phyloP scores from a whole-genome alignment of 2,113 vertebrate species.

The Galbula dea region DNA sequence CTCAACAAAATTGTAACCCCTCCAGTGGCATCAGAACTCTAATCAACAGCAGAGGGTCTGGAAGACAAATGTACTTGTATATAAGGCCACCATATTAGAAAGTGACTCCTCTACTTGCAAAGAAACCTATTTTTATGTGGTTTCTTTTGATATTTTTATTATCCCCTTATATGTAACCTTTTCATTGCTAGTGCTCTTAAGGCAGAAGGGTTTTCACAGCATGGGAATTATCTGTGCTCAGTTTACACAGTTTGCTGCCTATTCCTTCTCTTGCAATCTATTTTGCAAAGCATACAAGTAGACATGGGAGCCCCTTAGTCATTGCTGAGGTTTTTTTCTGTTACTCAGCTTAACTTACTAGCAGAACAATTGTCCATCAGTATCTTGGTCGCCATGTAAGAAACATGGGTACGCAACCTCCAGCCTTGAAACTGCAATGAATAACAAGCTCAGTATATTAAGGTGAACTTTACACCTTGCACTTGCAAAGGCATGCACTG shows the following conservation, averaged over 20 bases:
- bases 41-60: slow-evolving; percentile 67
- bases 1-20: slow-evolving; percentile 67
- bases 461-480: background rate
- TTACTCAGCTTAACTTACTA: background rate
- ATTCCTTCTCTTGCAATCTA: slow-evolving; percentile 37
- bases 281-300: background rate
- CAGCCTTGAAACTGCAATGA: background rate
- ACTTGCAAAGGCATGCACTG: background rate
- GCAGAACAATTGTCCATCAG: background rate
- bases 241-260: slow-evolving; percentile 54
- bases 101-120: slow-evolving; percentile 50
- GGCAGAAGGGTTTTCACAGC: slow-evolving; percentile 17
- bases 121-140: slow-evolving; percentile 47
- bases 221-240: slow-evolving; percentile 39
- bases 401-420: background rate
- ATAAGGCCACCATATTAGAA: slow-evolving; percentile 53
- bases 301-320: background rate
- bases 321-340: background rate
- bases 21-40: slow-evolving; percentile 61
- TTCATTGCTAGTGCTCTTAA: slow-evolving; percentile 48
- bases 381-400: background rate
- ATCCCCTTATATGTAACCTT: slow-evolving; percentile 51
- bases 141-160: slow-evolving; percentile 64
- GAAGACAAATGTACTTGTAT: slow-evolving; percentile 67
- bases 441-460: background rate